A percentile compares a stretch with the other conserved stretches of the same genome.
Evolutionary conservation across 1,140 invertebrate genomes (phyloP).

Genomic region (Apis florea): DNA sequence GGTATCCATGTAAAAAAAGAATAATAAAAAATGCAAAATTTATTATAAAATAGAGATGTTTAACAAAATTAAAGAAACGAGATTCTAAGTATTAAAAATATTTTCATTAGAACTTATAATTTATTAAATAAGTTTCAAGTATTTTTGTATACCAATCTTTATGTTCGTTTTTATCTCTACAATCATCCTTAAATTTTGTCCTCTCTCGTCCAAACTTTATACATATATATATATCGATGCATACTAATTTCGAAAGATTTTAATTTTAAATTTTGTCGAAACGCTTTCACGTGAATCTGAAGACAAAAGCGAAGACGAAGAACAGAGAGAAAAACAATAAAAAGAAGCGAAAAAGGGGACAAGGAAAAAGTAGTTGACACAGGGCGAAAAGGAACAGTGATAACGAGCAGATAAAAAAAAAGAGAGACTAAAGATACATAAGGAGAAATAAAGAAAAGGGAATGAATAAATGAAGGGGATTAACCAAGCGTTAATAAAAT

Average conservation of each 20-base stretch:
- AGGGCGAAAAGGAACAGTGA: background rate
- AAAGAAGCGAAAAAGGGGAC: background rate
- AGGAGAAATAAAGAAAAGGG: background rate
- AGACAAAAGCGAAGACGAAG: background rate
- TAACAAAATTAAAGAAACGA: no score
- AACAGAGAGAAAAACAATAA: background rate
- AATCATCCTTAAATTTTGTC: no score
- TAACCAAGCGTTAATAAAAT: slow-evolving; percentile 35
- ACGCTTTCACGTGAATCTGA: background rate
- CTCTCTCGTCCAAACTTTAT: no score
- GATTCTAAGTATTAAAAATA: no score
- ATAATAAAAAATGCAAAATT: no score
- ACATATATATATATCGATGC: no score
- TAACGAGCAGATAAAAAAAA: slow-evolving; percentile 23
- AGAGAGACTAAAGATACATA: background rate
- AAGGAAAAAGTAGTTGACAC: background rate
- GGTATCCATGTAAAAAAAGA: no score
- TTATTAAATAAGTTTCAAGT: no score
- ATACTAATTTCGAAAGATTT: background rate
- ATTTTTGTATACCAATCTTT: no score
- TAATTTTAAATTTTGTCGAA: background rate
- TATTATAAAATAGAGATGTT: no score
- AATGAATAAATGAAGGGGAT: background rate
- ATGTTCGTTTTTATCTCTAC: no score
- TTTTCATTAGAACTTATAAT: no score